phyloP scores from a whole-genome alignment of 2,113 vertebrate genomes.

The Heptranchias perlo region DNA sequence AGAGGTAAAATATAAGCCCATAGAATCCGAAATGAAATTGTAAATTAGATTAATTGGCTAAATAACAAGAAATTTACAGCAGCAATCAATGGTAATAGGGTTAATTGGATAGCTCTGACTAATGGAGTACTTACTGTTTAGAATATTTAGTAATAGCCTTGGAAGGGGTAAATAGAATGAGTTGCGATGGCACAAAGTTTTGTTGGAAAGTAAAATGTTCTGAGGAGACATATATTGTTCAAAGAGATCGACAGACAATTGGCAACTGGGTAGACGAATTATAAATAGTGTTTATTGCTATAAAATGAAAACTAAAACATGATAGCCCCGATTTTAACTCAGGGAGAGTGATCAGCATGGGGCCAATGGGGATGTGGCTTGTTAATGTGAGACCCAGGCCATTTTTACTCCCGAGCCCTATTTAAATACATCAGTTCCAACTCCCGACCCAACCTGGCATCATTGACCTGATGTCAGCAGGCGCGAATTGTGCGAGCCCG shows the following conservation, averaged over 20 bases:
- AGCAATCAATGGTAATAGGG: background rate
- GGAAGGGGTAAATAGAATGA: background rate
- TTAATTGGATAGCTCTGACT: background rate
- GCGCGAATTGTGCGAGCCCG: background rate
- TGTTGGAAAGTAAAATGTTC: background rate
- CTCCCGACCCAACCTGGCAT: background rate
- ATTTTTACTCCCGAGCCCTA: background rate
- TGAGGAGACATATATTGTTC: background rate
- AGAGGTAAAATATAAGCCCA: background rate
- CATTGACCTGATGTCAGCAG: too few relatives aligned
- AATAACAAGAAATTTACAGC: conserved; percentile 19
- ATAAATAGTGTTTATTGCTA: background rate
- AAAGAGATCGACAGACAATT: background rate
- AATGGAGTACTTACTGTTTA: conserved; percentile 11
- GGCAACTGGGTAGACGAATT: background rate
- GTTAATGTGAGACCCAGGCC: background rate
- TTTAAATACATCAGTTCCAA: background rate
- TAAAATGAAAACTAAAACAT: background rate
- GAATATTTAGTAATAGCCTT: background rate
- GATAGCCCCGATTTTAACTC: background rate
- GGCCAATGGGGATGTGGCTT: background rate
- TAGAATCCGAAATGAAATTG: too few relatives aligned
- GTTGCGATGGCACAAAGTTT: background rate
- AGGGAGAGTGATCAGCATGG: background rate
- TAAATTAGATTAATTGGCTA: conserved; percentile 25